Conservation (phyloP, 2,888 invertebrate species). For the Amiota mariae region DNA sequence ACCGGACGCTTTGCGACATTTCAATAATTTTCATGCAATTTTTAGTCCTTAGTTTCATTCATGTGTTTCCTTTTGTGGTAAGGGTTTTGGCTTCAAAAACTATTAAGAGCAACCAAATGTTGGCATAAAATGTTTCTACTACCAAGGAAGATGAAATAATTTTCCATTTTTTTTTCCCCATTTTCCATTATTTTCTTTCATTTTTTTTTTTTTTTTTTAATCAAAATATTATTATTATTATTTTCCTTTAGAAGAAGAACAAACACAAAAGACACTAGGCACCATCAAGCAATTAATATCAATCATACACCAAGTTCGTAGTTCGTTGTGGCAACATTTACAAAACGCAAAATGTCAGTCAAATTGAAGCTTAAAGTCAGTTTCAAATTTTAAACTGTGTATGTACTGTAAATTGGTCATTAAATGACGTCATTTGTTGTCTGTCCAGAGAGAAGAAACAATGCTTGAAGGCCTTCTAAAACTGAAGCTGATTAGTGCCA, state of each 20-base stretch:
- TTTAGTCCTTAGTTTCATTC: background rate
- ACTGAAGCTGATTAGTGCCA: too few species aligned
- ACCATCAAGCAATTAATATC: conserved; percentile 8
- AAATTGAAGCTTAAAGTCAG: too few species aligned
- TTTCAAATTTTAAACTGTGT: too few species aligned
- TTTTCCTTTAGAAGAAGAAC: conserved; percentile 8
- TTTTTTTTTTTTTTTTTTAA: too few species aligned
- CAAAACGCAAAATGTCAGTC: too few species aligned
- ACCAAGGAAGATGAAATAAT: too few species aligned
- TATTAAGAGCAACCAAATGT: background rate
- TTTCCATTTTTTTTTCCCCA: too few species aligned
- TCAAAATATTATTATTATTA: too few species aligned
- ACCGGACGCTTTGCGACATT: conserved; percentile 36
- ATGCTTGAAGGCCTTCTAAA: too few species aligned
- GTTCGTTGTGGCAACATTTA: too few species aligned
- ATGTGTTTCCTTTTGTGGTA: conserved; percentile 3
- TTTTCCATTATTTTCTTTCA: too few species aligned
- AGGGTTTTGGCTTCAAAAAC: conserved; percentile 5
- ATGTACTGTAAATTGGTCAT: conserved; percentile 51
- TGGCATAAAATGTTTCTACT: background rate
- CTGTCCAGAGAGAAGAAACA: conserved; percentile 45
- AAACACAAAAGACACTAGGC: conserved; percentile 45
- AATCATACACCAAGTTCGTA: conserved; percentile 13
- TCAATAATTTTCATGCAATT: background rate
- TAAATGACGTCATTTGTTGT: conserved; percentile 54